Percentiles rank a stretch among this genome's conserved stretches.
These are phyloP conservation scores for Lasioglossum morio DNA, from an alignment of 2,888 invertebrate genomes.

Conservation along the genomic window DNA sequence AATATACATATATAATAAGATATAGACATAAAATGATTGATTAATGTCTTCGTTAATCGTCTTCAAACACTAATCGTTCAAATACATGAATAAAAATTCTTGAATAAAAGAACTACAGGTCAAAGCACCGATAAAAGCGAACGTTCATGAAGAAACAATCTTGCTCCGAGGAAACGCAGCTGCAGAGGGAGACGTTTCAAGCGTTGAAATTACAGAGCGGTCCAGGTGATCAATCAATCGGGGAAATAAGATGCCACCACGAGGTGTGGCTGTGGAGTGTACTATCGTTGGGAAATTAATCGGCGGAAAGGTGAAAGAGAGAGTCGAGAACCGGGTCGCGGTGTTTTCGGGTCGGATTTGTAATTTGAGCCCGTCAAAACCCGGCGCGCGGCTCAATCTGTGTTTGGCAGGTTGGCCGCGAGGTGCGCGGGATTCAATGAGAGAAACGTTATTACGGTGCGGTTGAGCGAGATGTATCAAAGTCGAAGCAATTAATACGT, in stretches of 20 bases:
- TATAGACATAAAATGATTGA: too few species aligned
- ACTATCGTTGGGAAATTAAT: constrained; percentile 1
- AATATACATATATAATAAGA: too few species aligned
- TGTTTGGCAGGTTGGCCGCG: constrained; percentile 3
- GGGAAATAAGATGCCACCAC: background rate
- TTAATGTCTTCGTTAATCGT: background rate
- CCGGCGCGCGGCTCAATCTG: constrained; percentile 13
- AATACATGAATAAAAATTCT: too few species aligned
- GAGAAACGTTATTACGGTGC: constrained; percentile 55
- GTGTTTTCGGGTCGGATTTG: background rate
- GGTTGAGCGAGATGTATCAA: constrained; percentile 71
- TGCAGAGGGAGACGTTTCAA: background rate
- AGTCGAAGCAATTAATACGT: constrained; percentile 80
- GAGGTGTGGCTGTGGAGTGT: background rate
- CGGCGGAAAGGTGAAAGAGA: background rate
- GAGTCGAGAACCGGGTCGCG: background rate
- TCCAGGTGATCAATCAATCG: background rate
- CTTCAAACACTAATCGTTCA: too few species aligned
- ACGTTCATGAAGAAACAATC: background rate
- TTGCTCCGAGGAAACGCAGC: background rate
- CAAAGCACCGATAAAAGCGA: background rate
- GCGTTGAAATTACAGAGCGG: background rate
- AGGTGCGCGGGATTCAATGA: constrained; percentile 29
- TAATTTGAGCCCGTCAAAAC: constrained; percentile 22
- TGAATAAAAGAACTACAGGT: background rate